Conservation (phyloP, 2,797 vertebrate genomes). For the Sibirionetta formosa region DNA sequence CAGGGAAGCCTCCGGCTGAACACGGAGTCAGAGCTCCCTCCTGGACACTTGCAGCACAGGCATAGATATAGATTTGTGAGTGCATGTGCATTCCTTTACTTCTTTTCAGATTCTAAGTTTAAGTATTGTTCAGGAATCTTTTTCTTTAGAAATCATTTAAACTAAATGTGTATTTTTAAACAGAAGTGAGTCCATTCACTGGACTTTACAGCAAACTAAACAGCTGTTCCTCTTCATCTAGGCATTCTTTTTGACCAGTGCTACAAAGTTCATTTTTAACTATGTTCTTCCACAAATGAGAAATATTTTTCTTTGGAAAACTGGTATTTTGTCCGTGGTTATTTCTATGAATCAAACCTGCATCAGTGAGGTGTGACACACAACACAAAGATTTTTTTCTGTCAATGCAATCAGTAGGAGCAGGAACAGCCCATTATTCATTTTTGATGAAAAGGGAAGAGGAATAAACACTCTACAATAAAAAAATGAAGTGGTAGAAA, state of each 20-base stretch:
- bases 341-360: background rate
- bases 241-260: background rate
- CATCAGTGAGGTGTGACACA: background rate
- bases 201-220: background rate
- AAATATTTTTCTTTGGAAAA: background rate
- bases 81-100: background rate
- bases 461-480: background rate
- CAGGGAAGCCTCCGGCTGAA: background rate
- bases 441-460: constrained; percentile 18
- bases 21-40: background rate
- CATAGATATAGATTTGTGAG: no score
- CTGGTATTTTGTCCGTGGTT: background rate
- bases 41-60: background rate
- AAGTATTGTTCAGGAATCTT: background rate
- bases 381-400: background rate
- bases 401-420: background rate
- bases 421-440: background rate
- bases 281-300: background rate
- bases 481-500: background rate
- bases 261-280: background rate
- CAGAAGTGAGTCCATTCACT: background rate
- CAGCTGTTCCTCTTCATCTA: background rate
- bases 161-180: background rate
- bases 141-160: background rate
- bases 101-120: background rate